Base-by-base conservation (phyloP, 2,797 vertebrate genomes). In the Ctenosaura bakeri region DNA sequence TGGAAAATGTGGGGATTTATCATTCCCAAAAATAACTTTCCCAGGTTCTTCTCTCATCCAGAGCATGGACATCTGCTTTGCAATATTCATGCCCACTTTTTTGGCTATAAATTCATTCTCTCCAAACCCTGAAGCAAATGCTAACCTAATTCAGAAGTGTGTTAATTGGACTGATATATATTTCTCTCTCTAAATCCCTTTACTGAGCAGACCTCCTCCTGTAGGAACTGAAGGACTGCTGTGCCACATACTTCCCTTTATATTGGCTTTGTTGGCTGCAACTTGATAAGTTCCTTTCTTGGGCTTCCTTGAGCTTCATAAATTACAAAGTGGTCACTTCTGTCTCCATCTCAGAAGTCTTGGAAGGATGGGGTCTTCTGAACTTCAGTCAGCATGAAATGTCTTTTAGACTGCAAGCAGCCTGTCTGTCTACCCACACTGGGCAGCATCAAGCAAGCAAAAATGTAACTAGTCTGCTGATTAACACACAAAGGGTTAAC, bases 81-180 rank as follows among this genome's bases (percentile, higher is more conserved):
- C 64, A 69, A 69, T 32, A n/a, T 9, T 2, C 35, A 84, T 12
- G 69, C 62, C 26, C 26, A 69, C 62, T 16, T 42, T n/a, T 84
- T 29, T 42, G 18, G 26, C 46, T 66, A n/a, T 12, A 77, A 78
- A 78, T 16, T 26, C 56, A 46, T 32, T 78, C 74, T 64, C 52
- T 64, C 74, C 73, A 83, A 88, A 18, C 0, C 6, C 22, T 88
- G 64, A 29, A 16, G 84, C 24, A 83, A 56, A 64, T 13, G 62
- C 90, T 62, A 12, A 84, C 32, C 56, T 78, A 24, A n/a, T 32
- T 24, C 22, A 1, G 6, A 85, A 66, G 32, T 89, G 92, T 93
- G 86, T 46, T 18, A 8, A 42, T 59, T 14, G 74, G 91, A 2
- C 8, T 78, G 29, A 35, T 81, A 54, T 85, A 1, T 88, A 91